Base-by-base conservation (phyloP, 2,113 vertebrate genomes). In the Gambusia holbrooki region DNA sequence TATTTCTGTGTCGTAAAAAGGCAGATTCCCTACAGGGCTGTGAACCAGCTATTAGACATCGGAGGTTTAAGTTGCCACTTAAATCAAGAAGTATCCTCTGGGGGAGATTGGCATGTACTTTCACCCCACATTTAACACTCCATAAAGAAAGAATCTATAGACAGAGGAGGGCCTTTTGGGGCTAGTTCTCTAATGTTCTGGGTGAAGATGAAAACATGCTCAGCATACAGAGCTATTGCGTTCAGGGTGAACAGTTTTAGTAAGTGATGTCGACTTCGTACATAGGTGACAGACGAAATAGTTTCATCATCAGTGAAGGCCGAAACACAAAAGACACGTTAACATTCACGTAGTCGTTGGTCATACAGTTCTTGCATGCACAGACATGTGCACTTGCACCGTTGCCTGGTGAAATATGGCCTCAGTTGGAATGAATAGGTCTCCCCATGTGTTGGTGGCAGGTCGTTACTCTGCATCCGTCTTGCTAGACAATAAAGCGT, bases 391-490 rank as follows among this genome's bases (percentile, higher is more conserved):
- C 58, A 70, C 69, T 32, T 65, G 17, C 70, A 82, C 79, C 70
- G 78, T 80, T 82, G 72, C 75, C 77, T 63, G 19, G 33, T 91
- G 80, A 93, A 93, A 88, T 91, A 91, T 78, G 73, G 82, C 85
- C 73, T 45, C 66, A 69, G 75, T 80, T 88, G 85, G 90, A 91
- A 93, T 90, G 84, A 93, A 92, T 90, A 77, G 90, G 62, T 79
- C 82, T 83, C 73, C 45, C 77, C 74, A 63, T 62, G 85, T 87
- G 79, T 85, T 54, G 73, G 80, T 91, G 90, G 90, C 92, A 91
- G 93, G 90, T 92, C 77, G 88, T 94, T 94, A 91, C 79, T 92
- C 90, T 90, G 86, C 85, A 85, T 93, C 89, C 89, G 83, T 88
- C 82, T 68, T 75, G 84, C 66, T 62, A 91, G 87, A 93, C 91